A percentile compares a stretch with the other conserved stretches of the same genome.
These are phyloP conservation scores for Henricia sp. DNA, from an alignment of 53 echinoderm and acorn worm species.

Conservation along the genomic window DNA sequence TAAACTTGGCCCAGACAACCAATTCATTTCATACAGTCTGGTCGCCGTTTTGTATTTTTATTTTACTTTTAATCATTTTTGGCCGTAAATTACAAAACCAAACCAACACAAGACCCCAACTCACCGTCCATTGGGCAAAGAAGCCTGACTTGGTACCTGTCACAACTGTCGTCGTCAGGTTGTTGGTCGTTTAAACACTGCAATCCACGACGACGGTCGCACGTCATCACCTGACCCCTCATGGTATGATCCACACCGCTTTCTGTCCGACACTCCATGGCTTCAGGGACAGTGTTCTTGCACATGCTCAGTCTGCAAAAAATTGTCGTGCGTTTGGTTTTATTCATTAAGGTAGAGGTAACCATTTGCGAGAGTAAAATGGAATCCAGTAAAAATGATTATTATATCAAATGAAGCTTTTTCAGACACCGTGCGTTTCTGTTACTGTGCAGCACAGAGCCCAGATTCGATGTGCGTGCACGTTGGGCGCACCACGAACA, in stretches of 20 bases:
- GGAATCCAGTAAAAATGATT: too few relatives aligned
- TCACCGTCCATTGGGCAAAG: slow-evolving; percentile 61
- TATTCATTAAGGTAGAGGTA: too few relatives aligned
- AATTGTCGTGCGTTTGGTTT: too few relatives aligned
- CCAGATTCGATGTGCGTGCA: too few relatives aligned
- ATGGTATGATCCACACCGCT: neutral
- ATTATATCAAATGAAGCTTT: too few relatives aligned
- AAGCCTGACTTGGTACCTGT: slow-evolving; percentile 54
- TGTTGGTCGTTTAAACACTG: slow-evolving; percentile 50
- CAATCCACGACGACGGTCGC: slow-evolving; percentile 60
- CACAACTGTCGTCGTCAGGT: slow-evolving; percentile 6
- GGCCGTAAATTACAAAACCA: neutral
- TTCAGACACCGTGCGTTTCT: too few relatives aligned
- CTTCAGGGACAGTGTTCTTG: slow-evolving; percentile 49
- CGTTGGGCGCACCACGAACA: too few relatives aligned
- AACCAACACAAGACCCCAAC: neutral
- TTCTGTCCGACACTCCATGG: slow-evolving; percentile 61
- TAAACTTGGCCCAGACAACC: too few relatives aligned
- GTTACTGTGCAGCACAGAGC: too few relatives aligned
- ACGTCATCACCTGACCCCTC: slow-evolving; percentile 49
- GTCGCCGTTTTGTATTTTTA: neutral
- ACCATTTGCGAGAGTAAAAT: too few relatives aligned
- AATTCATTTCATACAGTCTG: neutral
- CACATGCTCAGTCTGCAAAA: slow-evolving; percentile 48
- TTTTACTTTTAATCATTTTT: neutral